A percentile compares a stretch with the other conserved stretches of the same genome.
Evolutionary conservation across 2,888 invertebrate species (phyloP).

Genomic region (Mylabris sibirica): DNA sequence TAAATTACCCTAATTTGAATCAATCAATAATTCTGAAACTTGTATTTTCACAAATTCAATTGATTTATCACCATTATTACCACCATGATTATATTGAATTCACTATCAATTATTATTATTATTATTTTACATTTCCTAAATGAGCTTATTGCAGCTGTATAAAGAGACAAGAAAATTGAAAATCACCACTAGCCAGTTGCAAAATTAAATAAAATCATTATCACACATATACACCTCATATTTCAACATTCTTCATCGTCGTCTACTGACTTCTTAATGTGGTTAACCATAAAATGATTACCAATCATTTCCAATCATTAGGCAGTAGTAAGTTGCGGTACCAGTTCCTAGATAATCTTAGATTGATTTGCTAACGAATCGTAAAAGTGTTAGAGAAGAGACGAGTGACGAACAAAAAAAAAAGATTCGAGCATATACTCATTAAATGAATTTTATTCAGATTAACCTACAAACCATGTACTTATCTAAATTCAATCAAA

Average conservation of each 20-base stretch:
- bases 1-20: not conserved
- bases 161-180: not conserved
- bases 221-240: slow-evolving; percentile 4
- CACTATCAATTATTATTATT: not conserved
- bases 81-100: not conserved
- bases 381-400: not conserved
- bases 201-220: slow-evolving; percentile 5
- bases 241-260: not conserved
- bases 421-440: not conserved
- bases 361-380: not conserved
- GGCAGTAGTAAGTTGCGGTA: not conserved
- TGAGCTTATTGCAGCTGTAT: not conserved
- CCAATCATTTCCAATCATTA: slow-evolving; percentile 3
- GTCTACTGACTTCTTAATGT: not conserved
- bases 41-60: not conserved
- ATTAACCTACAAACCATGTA: not conserved
- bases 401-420: not conserved
- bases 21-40: not conserved
- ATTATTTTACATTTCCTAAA: not conserved
- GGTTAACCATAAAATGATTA: not conserved
- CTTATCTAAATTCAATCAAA: not conserved
- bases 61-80: not conserved
- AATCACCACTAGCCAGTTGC: not conserved
- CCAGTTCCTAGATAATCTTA: not conserved
- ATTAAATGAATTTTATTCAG: not conserved